These are phyloP conservation scores for Helicolenus hilgendorfi DNA, from an alignment of 2,797 vertebrate genomes.

Conservation along the genomic window DNA sequence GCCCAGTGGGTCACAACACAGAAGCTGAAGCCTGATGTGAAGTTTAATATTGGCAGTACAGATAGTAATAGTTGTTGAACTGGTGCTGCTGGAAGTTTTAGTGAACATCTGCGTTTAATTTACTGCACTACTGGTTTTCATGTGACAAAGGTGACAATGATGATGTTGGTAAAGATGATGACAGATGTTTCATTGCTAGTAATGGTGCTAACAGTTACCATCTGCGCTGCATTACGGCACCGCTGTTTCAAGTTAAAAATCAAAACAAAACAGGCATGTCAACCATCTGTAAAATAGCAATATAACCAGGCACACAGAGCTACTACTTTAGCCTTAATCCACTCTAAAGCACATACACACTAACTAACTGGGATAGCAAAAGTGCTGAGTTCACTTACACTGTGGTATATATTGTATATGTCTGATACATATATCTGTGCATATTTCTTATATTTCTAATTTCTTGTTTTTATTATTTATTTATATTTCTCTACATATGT, in stretches of 20 bases:
- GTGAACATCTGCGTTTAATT: constrained; percentile 50
- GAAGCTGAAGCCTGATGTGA: not conserved
- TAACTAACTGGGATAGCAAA: not conserved
- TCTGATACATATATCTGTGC: too few species aligned
- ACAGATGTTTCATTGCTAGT: constrained; percentile 51
- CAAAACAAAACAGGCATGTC: not conserved
- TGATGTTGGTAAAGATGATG: constrained; percentile 37
- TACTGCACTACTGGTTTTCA: constrained; percentile 41
- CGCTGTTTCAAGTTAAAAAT: not conserved
- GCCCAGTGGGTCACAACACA: not conserved
- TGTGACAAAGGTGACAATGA: constrained; percentile 38
- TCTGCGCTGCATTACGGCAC: constrained; percentile 44
- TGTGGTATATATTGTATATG: too few species aligned
- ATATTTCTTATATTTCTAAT: too few species aligned
- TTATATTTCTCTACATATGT: too few species aligned
- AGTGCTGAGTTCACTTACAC: too few species aligned
- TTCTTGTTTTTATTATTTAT: too few species aligned
- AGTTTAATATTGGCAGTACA: not conserved
- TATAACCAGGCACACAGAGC: constrained; percentile 7
- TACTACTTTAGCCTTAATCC: not conserved
- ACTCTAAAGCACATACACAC: not conserved
- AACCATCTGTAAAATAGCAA: constrained; percentile 16
- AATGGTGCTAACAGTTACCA: constrained; percentile 47
- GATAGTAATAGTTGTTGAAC: not conserved
- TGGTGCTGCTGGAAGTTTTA: constrained; percentile 1